Percentiles rank a stretch among this genome's conserved stretches.
Conservation (phyloP, 2,113 vertebrate genomes). For the Hippopotamus amphibius region DNA sequence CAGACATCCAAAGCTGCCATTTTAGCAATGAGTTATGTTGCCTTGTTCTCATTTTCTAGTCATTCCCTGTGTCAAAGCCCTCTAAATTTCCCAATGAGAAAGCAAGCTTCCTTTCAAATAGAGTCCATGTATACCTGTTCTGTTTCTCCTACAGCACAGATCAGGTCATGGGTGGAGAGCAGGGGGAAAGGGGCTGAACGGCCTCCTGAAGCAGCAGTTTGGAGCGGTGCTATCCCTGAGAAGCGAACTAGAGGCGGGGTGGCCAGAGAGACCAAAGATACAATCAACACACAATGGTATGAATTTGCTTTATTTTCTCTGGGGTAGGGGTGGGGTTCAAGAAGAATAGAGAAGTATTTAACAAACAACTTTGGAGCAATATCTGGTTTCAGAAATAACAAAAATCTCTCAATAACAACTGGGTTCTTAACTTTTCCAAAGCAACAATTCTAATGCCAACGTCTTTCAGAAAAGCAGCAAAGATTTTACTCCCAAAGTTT, state of each 20-base stretch:
- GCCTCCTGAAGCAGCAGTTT: not conserved
- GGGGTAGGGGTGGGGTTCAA: not conserved
- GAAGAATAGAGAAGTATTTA: slow-evolving; percentile 48
- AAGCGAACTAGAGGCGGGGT: not conserved
- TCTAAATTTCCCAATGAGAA: slow-evolving; percentile 32
- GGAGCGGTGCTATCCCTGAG: not conserved
- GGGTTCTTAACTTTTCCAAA: slow-evolving; percentile 55
- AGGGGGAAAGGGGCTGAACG: not conserved
- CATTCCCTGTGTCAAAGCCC: slow-evolving; percentile 6
- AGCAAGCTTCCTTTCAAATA: slow-evolving; percentile 43
- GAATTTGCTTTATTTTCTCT: slow-evolving; percentile 54
- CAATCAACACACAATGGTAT: not conserved
- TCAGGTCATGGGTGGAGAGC: not conserved
- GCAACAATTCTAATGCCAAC: slow-evolving; percentile 57
- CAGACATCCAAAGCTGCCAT: slow-evolving; percentile 21
- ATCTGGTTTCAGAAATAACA: slow-evolving; percentile 67
- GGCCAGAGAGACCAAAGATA: not conserved
- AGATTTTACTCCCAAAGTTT: slow-evolving; percentile 10
- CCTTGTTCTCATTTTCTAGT: slow-evolving; percentile 35
- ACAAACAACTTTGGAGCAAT: slow-evolving; percentile 39
- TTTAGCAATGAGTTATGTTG: not conserved
- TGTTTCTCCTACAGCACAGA: slow-evolving; percentile 11
- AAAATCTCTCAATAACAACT: slow-evolving; percentile 63
- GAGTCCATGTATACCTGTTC: not conserved
- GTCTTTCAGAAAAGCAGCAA: slow-evolving; percentile 57